Evolutionary conservation across 2,797 vertebrate genomes (phyloP).

Genomic region (Micromesistius poutassou): DNA sequence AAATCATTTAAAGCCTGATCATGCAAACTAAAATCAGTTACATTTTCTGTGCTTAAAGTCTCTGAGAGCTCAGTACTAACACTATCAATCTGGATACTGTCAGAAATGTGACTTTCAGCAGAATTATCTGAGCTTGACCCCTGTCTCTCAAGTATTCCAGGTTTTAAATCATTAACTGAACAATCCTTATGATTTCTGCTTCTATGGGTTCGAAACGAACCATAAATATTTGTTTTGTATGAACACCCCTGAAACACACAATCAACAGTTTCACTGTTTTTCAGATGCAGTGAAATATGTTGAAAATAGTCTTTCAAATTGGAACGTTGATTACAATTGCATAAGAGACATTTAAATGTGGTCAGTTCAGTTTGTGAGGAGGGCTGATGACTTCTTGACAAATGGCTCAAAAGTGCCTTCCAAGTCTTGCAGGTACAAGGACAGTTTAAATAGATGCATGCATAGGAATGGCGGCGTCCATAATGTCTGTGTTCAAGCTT

Average conservation of each 20-base stretch:
- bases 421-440: constrained; percentile 16
- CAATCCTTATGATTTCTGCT: constrained; percentile 15
- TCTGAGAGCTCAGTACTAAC: background rate
- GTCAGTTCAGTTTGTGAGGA: background rate
- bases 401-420: constrained; percentile 4
- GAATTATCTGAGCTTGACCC: background rate
- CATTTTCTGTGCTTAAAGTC: background rate
- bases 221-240: constrained; percentile 25
- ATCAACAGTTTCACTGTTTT: constrained; percentile 15
- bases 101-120: background rate
- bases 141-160: constrained; percentile 12
- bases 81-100: no score
- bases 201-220: constrained; percentile 18
- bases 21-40: background rate
- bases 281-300: constrained; percentile 21
- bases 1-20: constrained; percentile 5
- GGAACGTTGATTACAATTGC: constrained; percentile 8
- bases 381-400: background rate
- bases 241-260: constrained; percentile 18
- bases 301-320: constrained; percentile 11
- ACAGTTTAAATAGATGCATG: constrained; percentile 10
- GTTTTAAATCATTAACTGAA: constrained; percentile 18
- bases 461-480: background rate
- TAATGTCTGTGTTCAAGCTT: constrained; percentile 17
- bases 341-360: constrained; percentile 7